These are phyloP conservation scores for Sylvia atricapilla DNA, from an alignment of 2,113 vertebrate species.

Conservation along the genomic window DNA sequence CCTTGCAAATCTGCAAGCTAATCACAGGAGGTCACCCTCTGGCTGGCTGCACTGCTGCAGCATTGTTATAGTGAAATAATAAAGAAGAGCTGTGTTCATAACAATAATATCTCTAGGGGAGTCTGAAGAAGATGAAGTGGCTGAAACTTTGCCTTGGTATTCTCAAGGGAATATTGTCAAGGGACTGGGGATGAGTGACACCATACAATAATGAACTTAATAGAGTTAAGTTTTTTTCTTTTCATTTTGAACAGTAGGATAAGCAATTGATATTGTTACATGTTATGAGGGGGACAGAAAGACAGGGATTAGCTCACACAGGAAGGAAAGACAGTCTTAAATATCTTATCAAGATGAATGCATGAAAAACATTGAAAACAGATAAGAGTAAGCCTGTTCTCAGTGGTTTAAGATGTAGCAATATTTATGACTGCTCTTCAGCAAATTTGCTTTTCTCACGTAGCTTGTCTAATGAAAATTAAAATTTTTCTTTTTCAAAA, in stretches of 20 bases:
- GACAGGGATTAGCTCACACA: not conserved
- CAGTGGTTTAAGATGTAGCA: not conserved
- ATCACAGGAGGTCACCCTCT: not conserved
- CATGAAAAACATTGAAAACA: not conserved
- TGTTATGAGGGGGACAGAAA: not conserved
- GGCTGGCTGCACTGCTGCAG: not conserved
- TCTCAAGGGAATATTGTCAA: not conserved
- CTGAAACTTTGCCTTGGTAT: not conserved
- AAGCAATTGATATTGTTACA: not conserved
- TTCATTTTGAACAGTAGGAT: not conserved
- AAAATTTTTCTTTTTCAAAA: not conserved
- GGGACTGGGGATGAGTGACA: not conserved
- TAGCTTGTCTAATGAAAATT: not conserved
- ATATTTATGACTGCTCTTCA: not conserved
- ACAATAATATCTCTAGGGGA: not conserved
- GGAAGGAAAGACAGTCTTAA: not conserved
- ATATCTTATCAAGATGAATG: not conserved
- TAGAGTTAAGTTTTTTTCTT: not conserved
- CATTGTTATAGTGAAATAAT: not conserved
- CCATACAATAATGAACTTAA: not conserved
- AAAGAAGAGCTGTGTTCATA: not conserved
- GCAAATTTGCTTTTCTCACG: not conserved
- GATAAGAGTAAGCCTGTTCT: not conserved
- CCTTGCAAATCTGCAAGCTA: not conserved
- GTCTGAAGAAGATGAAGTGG: not conserved